Base-by-base conservation (phyloP, 2,797 vertebrate genomes). In the Pangasius djambal region DNA sequence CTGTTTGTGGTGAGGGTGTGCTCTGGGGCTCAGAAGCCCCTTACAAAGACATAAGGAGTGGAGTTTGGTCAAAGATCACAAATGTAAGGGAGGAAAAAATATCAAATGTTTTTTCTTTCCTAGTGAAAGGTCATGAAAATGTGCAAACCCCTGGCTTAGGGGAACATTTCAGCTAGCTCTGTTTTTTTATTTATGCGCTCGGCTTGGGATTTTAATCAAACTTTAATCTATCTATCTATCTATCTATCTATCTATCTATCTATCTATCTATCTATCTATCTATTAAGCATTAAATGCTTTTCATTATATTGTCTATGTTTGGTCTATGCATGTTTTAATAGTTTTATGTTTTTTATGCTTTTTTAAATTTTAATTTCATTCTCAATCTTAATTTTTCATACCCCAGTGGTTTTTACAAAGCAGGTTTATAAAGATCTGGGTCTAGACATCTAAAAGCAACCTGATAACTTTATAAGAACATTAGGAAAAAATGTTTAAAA, bases 1-100 rank as follows among this genome's bases (percentile, higher is more conserved):
- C 13, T 20, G 40, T 63, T 55, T 4, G 72, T 22, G 72, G 31
- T 59, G 18, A 34, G 83, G 82, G 61, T 81, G 15, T 61, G 28
- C 77, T 48, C 37, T 77, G 15, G 50, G 52, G 2, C 40, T 37
- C 85, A 44, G 25, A 75, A 86, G 13, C 6, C 25, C 52, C 55
- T 63, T 86, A 86, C 65, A 84, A n/a, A 84, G 70, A 74, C 57
- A 87, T 31, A 8, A 15, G 50, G 88, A 82, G 65, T 89, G 74
- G 74, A 28, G 37, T 70, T 28, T 85, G 86, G 86, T 90, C 85
- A 88, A 50, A 72, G 55, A 50, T 61, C 67, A 61, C 65, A 25
- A 20, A 77, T 75, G 59, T 50, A 7, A 48, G 15, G 15, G 5
- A 48, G 37, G 13, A 77, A 86, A 77, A 86, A 52, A 86, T 48